Evolutionary conservation across 1,140 invertebrate genomes (phyloP), one percentile per base, ranked within the genome.

Genomic region (Phymastichus coffea): DNA sequence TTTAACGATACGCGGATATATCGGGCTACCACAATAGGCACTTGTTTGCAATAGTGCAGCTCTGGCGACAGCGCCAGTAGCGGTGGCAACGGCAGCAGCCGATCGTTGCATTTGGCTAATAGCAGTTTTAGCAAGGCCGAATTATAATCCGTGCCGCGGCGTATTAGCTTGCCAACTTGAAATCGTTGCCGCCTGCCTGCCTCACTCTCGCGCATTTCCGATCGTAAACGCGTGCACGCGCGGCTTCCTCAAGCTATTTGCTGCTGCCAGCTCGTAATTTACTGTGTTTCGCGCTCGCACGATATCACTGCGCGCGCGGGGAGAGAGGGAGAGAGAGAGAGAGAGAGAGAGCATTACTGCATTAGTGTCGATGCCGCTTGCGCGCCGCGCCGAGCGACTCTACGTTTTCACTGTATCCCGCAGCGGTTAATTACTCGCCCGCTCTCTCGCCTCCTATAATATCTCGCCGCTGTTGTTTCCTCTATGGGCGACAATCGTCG

Each of bases 1-100:
- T 73, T 68, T 66, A 68, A 61, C 65, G 68, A 70, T 70, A 71
- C 66, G 66, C 65, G 65, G 57, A 68, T 70, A 63, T 66, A 66
- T 61, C 63, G 52, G 59, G 43, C 44, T 48, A 47, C 59, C 52
- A 55, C 52, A 55, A 61, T 61, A 55, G 59, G 44, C 52, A 55
- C 52, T 61, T 55, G 59, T 61, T 61, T 61, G 52, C 59, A 61
- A 55, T 61, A 61, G 59, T 61, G 52, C 59, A 49, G 37, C 17
- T 10, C 57, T 33, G 41, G 41, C 38, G n/a, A 43, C 47, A 25
- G 23, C 51, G 30, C 56, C 56, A 33, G 43, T 30, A 14, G 25
- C 37, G 15, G 9, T 2, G 49, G 38, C 15, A 14, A 28, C 41
- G 3, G 22, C 4, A 10, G 30, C 40, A n/a, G 44, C 38, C 57